These are phyloP conservation scores for Synergus japonicus DNA, from an alignment of 2,888 invertebrate species.

Conservation along the genomic window DNA sequence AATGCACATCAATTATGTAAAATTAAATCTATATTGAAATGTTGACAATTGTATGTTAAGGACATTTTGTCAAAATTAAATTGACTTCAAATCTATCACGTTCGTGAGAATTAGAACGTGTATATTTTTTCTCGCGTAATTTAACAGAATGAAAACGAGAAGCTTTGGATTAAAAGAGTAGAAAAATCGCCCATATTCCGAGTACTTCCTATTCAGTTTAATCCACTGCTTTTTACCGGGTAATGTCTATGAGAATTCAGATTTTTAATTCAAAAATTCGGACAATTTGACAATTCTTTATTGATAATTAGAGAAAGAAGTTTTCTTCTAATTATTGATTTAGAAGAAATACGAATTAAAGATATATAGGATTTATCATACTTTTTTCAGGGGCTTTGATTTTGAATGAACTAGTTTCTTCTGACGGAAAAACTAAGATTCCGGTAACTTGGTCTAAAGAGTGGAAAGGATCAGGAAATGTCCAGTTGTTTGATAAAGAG, in stretches of 20 bases:
- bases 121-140: too few species aligned
- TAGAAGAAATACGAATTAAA: neutral
- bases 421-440: conserved; percentile 59
- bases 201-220: too few species aligned
- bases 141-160: too few species aligned
- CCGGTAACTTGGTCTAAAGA: conserved; percentile 64
- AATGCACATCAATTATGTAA: too few species aligned
- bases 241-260: neutral
- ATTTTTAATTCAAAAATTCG: neutral
- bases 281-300: conserved; percentile 39
- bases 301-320: conserved; percentile 38
- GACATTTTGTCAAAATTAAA: too few species aligned
- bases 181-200: too few species aligned
- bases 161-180: too few species aligned
- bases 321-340: neutral
- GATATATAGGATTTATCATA: neutral
- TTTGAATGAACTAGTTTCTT: conserved; percentile 62
- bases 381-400: conserved; percentile 67
- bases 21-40: too few species aligned
- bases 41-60: too few species aligned
- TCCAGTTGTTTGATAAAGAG: conserved; percentile 59
- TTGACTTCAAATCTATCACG: too few species aligned
- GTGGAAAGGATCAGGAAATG: conserved; percentile 61
- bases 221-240: too few species aligned
- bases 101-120: too few species aligned